Conservation (phyloP, 2,888 invertebrate species). For the Euplagia quadripunctaria region DNA sequence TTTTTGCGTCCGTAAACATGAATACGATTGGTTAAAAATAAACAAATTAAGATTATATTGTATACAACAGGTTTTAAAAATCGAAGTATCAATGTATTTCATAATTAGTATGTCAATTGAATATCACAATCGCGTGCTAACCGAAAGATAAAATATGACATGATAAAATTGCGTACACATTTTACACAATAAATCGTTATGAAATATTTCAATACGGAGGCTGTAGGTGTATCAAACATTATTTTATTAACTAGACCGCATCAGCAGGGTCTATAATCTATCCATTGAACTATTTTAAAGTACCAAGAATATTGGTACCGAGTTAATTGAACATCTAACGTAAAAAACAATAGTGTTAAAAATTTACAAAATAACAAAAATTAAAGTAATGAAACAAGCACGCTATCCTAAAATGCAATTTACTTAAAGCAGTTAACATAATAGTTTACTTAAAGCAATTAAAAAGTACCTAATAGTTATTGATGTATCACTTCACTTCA, state of each 20-base stretch:
- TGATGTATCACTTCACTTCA: conserved; percentile 77
- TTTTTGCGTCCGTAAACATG: neutral
- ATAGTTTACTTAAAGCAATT: conserved; percentile 74
- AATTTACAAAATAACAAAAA: conserved; percentile 83
- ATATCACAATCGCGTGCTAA: conserved; percentile 53
- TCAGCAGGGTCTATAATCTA: conserved; percentile 67
- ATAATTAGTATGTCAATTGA: conserved; percentile 17
- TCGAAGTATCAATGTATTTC: conserved; percentile 17
- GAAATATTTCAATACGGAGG: conserved; percentile 59
- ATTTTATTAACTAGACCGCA: conserved; percentile 58
- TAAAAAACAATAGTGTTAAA: conserved; percentile 75
- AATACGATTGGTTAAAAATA: neutral
- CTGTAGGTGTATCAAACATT: conserved; percentile 59
- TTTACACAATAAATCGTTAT: conserved; percentile 61
- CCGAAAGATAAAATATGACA: conserved; percentile 43
- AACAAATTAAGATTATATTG: conserved; percentile 8
- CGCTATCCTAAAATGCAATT: conserved; percentile 77
- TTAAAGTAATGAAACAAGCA: conserved; percentile 79
- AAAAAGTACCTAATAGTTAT: conserved; percentile 47
- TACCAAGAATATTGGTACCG: conserved; percentile 68
- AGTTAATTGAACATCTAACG: conserved; percentile 77
- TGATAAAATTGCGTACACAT: conserved; percentile 59
- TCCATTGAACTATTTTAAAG: conserved; percentile 63
- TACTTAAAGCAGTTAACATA: conserved; percentile 78
- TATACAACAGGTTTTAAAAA: conserved; percentile 24